A percentile compares a stretch with the other conserved stretches of the same genome.
Conservation (phyloP, 1,140 invertebrate species). For the Aphaenogaster ashmeadi region DNA sequence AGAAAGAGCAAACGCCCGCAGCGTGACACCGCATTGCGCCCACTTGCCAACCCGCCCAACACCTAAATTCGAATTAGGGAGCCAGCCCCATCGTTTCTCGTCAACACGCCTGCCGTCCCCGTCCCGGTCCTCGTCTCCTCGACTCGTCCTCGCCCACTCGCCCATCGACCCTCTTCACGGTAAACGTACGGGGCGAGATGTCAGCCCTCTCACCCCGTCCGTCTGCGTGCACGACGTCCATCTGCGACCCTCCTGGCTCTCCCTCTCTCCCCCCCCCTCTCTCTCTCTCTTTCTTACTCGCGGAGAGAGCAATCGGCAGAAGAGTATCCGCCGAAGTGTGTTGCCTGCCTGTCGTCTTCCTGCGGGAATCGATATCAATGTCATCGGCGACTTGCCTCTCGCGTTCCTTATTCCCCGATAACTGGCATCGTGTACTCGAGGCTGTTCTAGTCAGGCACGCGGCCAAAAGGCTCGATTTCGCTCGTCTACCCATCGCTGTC, state of each 20-base stretch:
- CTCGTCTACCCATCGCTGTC: constrained; percentile 13
- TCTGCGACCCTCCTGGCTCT: constrained; percentile 59
- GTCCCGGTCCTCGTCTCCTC: constrained; percentile 23
- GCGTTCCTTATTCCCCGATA: constrained; percentile 72
- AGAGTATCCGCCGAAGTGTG: neutral
- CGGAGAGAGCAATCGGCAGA: constrained; percentile 57
- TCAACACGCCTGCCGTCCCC: constrained; percentile 74
- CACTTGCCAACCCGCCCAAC: constrained; percentile 84
- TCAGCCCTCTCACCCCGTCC: constrained; percentile 57
- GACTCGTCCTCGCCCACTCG: constrained; percentile 29
- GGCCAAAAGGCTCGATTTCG: constrained; percentile 79
- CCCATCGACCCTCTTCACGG: constrained; percentile 50
- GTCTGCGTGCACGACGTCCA: constrained; percentile 25
- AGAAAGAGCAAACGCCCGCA: constrained; percentile 82
- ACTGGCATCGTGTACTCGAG: constrained; percentile 65
- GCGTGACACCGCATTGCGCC: constrained; percentile 85
- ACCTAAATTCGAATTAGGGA: constrained; percentile 86
- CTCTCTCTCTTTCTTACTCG: constrained; percentile 40
- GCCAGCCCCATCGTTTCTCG: constrained; percentile 78
- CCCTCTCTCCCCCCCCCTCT: constrained; percentile 20
- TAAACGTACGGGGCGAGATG: constrained; percentile 67
- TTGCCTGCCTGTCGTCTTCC: constrained; percentile 73
- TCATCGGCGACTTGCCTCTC: constrained; percentile 75
- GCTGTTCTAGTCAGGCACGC: constrained; percentile 70
- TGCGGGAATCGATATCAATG: constrained; percentile 84